Evolutionary conservation across 1,140 invertebrate genomes (phyloP).

Genomic region (Drosophila leontia): DNA sequence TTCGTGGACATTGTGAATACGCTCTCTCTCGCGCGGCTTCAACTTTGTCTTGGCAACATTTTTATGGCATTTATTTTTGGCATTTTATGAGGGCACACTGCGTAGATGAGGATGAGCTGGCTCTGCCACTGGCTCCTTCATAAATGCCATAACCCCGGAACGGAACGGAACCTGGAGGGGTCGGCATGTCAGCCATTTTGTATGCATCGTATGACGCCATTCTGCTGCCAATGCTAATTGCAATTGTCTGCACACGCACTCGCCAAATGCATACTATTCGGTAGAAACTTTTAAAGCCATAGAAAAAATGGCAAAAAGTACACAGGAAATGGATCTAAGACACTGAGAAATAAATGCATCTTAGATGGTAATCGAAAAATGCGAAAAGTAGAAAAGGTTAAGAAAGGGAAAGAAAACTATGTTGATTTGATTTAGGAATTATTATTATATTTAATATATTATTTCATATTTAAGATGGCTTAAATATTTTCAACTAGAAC

Average conservation of each 20-base stretch:
- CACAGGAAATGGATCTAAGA: conserved; percentile 3
- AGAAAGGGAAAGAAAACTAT: neutral
- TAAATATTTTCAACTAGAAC: no score
- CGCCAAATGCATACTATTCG: conserved; percentile 36
- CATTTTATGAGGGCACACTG: conserved; percentile 70
- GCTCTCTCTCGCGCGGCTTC: conserved; percentile 20
- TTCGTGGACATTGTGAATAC: conserved; percentile 34
- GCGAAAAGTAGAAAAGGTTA: neutral
- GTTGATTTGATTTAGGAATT: neutral
- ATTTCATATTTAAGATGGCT: no score
- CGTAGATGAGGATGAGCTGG: conserved; percentile 18
- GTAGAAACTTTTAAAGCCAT: conserved; percentile 25
- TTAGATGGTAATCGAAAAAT: neutral
- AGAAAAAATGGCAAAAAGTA: neutral
- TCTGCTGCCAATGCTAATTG: conserved; percentile 69
- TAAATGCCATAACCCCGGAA: conserved; percentile 44
- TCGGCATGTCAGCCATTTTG: conserved; percentile 41
- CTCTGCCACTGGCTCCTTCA: conserved; percentile 12
- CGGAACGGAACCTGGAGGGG: neutral
- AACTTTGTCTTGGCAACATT: conserved; percentile 76
- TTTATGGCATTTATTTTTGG: conserved; percentile 78
- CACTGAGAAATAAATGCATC: conserved; percentile 14
- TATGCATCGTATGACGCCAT: conserved; percentile 60
- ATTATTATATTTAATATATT: no score
- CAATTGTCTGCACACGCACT: conserved; percentile 58